Base-by-base conservation (phyloP, 2,113 vertebrate species). In the Desmodus rotundus region DNA sequence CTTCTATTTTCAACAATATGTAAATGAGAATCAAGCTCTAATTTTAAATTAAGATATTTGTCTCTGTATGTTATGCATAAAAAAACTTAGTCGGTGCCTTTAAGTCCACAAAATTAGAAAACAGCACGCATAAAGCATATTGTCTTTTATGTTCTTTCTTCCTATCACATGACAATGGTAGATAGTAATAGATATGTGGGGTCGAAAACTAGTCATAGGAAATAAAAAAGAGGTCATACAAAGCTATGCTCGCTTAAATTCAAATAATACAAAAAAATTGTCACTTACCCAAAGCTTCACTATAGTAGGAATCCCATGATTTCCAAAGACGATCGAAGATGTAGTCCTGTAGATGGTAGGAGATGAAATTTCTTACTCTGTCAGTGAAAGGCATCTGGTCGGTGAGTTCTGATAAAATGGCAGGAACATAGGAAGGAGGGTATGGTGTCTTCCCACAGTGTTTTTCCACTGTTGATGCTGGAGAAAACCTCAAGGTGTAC, bases 301-400 rank as follows among this genome's bases (percentile, higher is more conserved):
- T 99, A 0, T 98, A 98, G 96, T 98, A 98, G 9, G 0, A 61
- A 76, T 99, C 98, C 98, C 98, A 99, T 1, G 97, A 76, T 94
- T 98, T 97, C 98, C 98, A 98, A 61, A 97, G 97, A 24, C 45
- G 97, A 90, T 82, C 93, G 96, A 99, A 98, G 86, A 99, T 81
- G 0, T 97, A 98, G 94, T 99, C 99, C 73, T 99, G 98, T 50
- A 98, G 78, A 9, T 93, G 80, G 85, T 99, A 99, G 26, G 98
- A 98, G 24, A 98, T 15, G 0, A 98, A 95, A 86, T 99, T 99
- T 93, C 98, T 98, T 50, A 99, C 81, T 95, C 99, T 98, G 83
- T 99, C 97, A 0, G 58, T 3, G 24, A 99, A 99, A 38, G 98
- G 97, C 98, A 99, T 98, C 74, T 14, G 88, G 96, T 99, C 99